Base-by-base conservation (phyloP, 2,113 vertebrate genomes). In the Pica pica region DNA sequence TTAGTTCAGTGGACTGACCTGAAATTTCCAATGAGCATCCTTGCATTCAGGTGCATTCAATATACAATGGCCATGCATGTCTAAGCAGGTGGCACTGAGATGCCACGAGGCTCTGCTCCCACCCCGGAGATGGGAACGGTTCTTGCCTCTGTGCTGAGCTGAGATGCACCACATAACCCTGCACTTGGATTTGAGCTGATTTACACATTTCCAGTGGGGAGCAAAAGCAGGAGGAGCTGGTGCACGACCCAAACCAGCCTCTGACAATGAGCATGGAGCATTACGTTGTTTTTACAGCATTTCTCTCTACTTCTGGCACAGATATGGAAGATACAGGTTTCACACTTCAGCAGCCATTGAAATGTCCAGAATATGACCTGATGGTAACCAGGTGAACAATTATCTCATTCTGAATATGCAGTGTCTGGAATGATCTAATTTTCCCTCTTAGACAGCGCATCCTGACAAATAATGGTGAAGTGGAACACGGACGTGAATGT, bases 241-340 rank as follows among this genome's bases (percentile, higher is more conserved):
- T 39, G 41, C 15, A 50, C 0, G 0, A 0, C 59, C 23, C 23
- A 20, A 35, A 56, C 0, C 18, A 78, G 7, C 10, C 47, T 55
- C 56, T 4, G 10, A 16, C 52, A 44, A 18, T 0, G 14, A 22
- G 11, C 4, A 1, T 3, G 31, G 56, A 67, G 11, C 28, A 20
- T 16, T 3, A 3, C 23, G 11, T 3, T 46, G 16, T 11, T 65
- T 31, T 39, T 14, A 28, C 8, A 17, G 4, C 10, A 7, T 6
- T 63, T 37, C 11, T 31, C 31, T 22, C n/a, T 52, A 19, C 28
- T 19, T 6, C 35, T 59, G n/a, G 13, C 41, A 28, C 63, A 87
- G 44, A 13, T 6, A 11, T 4, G 23, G 13, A 70, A 55, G 31
- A 42, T 2, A 22, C 2, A 21, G 22, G 3, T n/a, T 64, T 65